Evolutionary conservation across 2,113 vertebrate genomes (phyloP).

Genomic region (Bucco capensis): DNA sequence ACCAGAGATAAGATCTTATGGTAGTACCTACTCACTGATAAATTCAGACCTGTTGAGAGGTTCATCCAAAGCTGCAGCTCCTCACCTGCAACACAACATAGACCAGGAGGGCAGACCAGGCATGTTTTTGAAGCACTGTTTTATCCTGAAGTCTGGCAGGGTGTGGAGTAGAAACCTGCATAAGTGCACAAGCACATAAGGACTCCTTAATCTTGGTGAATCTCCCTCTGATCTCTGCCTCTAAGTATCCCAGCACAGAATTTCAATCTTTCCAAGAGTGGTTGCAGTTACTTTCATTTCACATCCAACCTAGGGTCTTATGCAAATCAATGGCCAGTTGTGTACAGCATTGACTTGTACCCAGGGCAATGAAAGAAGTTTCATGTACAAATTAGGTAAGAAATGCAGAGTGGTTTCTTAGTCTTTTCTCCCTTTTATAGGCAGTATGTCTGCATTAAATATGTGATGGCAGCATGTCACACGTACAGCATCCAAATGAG

Average conservation of each 20-base stretch:
- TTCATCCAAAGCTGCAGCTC: neutral
- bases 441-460: neutral
- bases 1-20: neutral
- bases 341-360: neutral
- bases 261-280: neutral
- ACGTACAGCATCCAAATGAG: neutral
- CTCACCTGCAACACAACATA: neutral
- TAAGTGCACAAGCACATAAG: neutral
- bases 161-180: neutral
- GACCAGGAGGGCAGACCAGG: neutral
- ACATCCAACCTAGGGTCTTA: neutral
- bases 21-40: neutral
- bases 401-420: neutral
- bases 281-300: neutral
- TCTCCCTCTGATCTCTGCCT: neutral
- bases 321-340: neutral
- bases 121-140: neutral
- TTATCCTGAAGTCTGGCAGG: neutral
- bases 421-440: neutral
- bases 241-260: neutral
- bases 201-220: neutral
- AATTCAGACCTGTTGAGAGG: neutral
- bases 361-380: neutral
- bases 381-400: constrained; percentile 6
- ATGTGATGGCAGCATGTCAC: neutral